A percentile compares a stretch with the other conserved stretches of the same genome.
Conservation (phyloP, 2,797 vertebrate species). For the Macroramphosus scolopax region DNA sequence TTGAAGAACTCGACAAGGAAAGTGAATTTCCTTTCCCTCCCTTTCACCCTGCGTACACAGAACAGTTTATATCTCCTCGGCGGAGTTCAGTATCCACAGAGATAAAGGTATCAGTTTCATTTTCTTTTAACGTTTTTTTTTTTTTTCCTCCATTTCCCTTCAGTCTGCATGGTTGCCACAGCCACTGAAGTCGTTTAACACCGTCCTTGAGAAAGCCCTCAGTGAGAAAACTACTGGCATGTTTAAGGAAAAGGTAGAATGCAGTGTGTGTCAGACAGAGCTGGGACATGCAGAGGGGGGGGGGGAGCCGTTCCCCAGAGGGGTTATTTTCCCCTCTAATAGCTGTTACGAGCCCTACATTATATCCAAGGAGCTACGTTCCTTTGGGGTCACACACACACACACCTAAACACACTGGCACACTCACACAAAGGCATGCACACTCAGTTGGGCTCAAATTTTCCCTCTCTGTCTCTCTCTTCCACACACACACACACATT, state of each 20-base stretch:
- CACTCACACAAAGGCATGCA: constrained; percentile 63
- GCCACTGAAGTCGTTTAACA: constrained; percentile 96
- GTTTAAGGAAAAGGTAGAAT: constrained; percentile 98
- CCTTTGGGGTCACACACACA: constrained; percentile 88
- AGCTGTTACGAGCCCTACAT: constrained; percentile 99
- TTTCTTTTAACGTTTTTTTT: constrained; percentile 52
- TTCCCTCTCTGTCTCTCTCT: constrained; percentile 62
- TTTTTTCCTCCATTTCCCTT: constrained; percentile 65
- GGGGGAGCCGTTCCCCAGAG: constrained; percentile 82
- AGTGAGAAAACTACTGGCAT: constrained; percentile 97
- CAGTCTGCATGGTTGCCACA: constrained; percentile 81
- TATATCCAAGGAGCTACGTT: constrained; percentile 99
- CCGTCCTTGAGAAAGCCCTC: constrained; percentile 98
- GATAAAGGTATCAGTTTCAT: constrained; percentile 76
- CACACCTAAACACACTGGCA: constrained; percentile 54
- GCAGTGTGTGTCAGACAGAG: constrained; percentile 92
- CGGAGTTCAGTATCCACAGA: constrained; percentile 72
- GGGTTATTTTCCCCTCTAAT: constrained; percentile 99
- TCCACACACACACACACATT: constrained; percentile 40
- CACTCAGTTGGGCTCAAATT: constrained; percentile 72
- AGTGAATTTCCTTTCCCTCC: constrained; percentile 46
- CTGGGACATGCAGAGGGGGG: constrained; percentile 68
- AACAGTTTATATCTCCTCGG: constrained; percentile 68
- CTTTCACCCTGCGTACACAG: constrained; percentile 43
- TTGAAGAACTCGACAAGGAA: constrained; percentile 56